These are phyloP conservation scores for Clunio marinus DNA, from an alignment of 2,888 invertebrate species.

Conservation along the genomic window DNA sequence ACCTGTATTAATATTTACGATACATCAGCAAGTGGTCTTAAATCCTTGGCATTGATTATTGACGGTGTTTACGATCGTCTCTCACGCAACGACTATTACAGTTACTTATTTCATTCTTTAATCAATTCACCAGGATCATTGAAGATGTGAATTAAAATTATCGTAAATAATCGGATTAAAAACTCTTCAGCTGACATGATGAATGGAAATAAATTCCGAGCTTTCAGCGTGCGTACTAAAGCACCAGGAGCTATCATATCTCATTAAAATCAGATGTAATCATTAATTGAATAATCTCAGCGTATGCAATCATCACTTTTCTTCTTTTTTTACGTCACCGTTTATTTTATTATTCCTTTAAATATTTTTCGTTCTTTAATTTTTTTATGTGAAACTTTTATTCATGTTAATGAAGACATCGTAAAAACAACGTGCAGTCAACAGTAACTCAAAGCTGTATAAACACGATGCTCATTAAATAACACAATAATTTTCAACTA, in stretches of 20 bases:
- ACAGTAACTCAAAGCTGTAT: background rate
- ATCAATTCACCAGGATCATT: background rate
- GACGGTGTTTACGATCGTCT: background rate
- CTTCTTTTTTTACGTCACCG: background rate
- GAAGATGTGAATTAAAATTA: background rate
- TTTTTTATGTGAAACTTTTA: no score
- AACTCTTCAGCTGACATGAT: no score
- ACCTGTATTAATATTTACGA: background rate
- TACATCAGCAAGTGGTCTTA: background rate
- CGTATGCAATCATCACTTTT: background rate
- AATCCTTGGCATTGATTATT: slow-evolving; percentile 25
- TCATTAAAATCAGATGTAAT: slow-evolving; percentile 26
- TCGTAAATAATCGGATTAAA: slow-evolving; percentile 1
- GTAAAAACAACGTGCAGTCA: background rate
- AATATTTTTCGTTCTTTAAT: no score
- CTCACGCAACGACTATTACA: slow-evolving; percentile 14
- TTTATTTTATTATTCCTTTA: background rate
- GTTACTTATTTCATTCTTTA: slow-evolving; percentile 1
- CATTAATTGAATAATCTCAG: background rate
- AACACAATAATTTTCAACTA: slow-evolving; percentile 30
- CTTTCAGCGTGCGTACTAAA: no score
- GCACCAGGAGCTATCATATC: slow-evolving; percentile 10
- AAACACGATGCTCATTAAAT: slow-evolving; percentile 19
- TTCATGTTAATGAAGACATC: no score
- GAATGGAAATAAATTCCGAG: no score